Base-by-base conservation (phyloP, 2,888 invertebrate genomes). In the Athripsodes cinereus region DNA sequence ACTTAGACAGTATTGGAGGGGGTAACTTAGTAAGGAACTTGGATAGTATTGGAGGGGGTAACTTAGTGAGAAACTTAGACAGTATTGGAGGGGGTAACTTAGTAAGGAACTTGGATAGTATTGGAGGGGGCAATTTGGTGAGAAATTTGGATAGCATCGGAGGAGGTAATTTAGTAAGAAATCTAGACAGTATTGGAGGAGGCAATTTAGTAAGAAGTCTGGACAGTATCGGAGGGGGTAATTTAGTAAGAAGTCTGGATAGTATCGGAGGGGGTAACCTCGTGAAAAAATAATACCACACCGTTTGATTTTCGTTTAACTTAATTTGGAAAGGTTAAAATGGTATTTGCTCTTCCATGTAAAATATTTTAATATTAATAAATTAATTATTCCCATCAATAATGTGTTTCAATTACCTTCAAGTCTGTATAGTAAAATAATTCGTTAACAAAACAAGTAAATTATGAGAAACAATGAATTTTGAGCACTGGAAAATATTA, bases 101-200 rank as follows among this genome's bases (percentile, higher is more conserved):
- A 20, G 22, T 22, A n/a, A 52, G 57, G 18, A 52, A 57, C 11
- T 48, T 57, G 8, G 57, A 57, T 2, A 69, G 68, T 19, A 67
- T 77, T 60, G 78, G 78, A 1, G 78, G 78, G 2, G 74, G 73
- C 8, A 76, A 76, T 64, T 68, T 78, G n/a, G 74, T 76, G 2
- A 69, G 76, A 11, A 74, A 73, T 63, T 66, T 80, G 53, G 80
- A 81, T 64, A 73, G 76, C 2, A 69, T 81, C 6, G 81, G 72
- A n/a, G 70, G 70, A 54, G 74, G 74, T 10, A 79, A 81, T 68
- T 65, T 71, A 26, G 63, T 67, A 26, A 57, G 57, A 31, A 57
- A 57, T 16, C 34, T 57, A 13, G 57, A 57, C 2, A 69, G 68
- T 19, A 66, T 75, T 5, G 76, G 75, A 3, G 75, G 67, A 40